Evolutionary conservation across 2,888 invertebrate species (phyloP).

Genomic region (Acleris holmiana): DNA sequence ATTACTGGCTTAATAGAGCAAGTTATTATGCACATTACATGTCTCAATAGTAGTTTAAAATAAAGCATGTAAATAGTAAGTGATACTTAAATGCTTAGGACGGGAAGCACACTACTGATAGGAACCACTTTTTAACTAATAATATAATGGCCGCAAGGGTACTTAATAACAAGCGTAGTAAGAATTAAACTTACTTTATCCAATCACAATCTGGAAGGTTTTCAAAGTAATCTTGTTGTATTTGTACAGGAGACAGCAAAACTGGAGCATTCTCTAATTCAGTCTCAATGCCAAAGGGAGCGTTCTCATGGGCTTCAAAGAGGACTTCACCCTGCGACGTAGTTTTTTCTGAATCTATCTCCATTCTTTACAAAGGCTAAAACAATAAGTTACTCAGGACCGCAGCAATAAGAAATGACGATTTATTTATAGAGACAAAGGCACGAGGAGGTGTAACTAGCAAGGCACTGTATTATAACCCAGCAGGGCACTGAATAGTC

Average conservation of each 20-base stretch:
- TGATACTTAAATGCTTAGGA: too few species aligned
- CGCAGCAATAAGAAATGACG: conserved; percentile 6
- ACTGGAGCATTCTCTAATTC: conserved; percentile 11
- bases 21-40: too few species aligned
- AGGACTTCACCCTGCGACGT: conserved; percentile 27
- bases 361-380: background rate
- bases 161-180: background rate
- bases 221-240: conserved; percentile 85
- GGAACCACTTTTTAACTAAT: too few species aligned
- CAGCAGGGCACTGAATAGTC: too few species aligned
- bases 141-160: too few species aligned
- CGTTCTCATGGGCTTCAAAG: conserved; percentile 32
- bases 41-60: too few species aligned
- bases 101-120: too few species aligned
- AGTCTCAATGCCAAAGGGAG: conserved; percentile 27
- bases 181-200: conserved; percentile 68
- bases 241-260: conserved; percentile 64
- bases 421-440: conserved; percentile 17
- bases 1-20: too few species aligned
- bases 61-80: too few species aligned
- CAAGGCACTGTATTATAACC: too few species aligned
- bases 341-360: conserved; percentile 20
- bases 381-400: background rate
- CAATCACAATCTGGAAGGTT: conserved; percentile 83
- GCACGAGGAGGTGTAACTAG: conserved; percentile 13